Evolutionary conservation across 2,113 vertebrate genomes (phyloP).

Genomic region (Capra hircus): DNA sequence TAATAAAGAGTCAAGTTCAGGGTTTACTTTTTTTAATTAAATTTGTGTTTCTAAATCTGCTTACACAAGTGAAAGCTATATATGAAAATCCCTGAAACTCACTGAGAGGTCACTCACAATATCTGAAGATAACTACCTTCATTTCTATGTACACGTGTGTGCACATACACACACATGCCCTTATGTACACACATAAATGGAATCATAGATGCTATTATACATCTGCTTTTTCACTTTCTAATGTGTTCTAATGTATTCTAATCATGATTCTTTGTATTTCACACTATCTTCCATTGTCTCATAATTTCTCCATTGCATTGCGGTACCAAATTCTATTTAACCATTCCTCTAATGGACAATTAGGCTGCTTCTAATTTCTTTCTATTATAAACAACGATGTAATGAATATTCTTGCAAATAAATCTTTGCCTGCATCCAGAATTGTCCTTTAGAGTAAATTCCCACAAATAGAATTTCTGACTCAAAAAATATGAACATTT

Average conservation of each 20-base stretch:
- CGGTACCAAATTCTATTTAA: neutral
- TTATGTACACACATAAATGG: neutral
- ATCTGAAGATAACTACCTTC: neutral
- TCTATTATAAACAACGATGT: neutral
- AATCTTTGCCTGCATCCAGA: neutral
- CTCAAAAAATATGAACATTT: neutral
- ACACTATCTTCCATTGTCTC: neutral
- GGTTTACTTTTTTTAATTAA: neutral
- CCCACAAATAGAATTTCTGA: neutral
- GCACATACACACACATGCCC: neutral
- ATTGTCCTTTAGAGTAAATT: neutral
- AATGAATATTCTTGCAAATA: neutral
- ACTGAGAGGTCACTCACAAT: neutral
- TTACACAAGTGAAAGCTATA: neutral
- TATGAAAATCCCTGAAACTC: neutral
- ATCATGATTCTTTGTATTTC: neutral
- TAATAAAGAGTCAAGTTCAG: neutral
- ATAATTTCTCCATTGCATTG: neutral
- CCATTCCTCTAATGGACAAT: neutral
- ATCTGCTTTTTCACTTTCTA: neutral
- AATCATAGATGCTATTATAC: neutral
- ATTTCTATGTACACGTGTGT: fast-evolving
- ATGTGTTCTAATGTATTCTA: neutral
- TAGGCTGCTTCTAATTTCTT: neutral
- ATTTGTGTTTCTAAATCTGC: neutral